Conservation (phyloP, 2,888 invertebrate species). For the Agrotis puta region DNA sequence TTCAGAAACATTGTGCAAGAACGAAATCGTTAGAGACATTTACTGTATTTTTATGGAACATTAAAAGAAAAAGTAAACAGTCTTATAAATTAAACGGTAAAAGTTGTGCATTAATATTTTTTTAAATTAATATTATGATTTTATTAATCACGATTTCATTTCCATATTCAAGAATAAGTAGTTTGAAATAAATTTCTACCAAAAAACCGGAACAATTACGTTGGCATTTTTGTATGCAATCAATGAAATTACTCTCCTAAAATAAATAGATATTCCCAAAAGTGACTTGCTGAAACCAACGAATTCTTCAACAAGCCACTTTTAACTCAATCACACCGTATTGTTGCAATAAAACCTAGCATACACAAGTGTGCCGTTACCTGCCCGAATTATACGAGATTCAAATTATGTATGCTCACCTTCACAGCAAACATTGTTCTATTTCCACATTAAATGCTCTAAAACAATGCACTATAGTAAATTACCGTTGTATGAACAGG, state of each 20-base stretch:
- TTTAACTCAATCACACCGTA: slow-evolving; percentile 5
- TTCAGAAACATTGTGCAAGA: not conserved
- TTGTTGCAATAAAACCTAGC: not conserved
- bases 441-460: slow-evolving; percentile 54
- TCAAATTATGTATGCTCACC: slow-evolving; percentile 62
- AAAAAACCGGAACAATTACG: not conserved
- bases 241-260: no score
- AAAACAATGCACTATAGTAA: slow-evolving; percentile 49
- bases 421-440: slow-evolving; percentile 66
- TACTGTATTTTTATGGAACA: not conserved
- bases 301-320: not conserved
- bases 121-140: slow-evolving; percentile 29
- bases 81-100: slow-evolving; percentile 22
- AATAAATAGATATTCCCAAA: not conserved
- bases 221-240: not conserved
- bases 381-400: slow-evolving; percentile 39
- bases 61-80: slow-evolving; percentile 7
- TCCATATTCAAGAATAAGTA: not conserved
- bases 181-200: not conserved
- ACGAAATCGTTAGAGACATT: not conserved
- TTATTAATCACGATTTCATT: slow-evolving; percentile 22
- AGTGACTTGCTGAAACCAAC: slow-evolving; percentile 3
- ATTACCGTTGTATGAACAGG: slow-evolving; percentile 52
- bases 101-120: slow-evolving; percentile 16
- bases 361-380: slow-evolving; percentile 35